These are phyloP conservation scores for Melanostigma gelatinosum DNA, from an alignment of 2,113 vertebrate species.

Conservation along the genomic window DNA sequence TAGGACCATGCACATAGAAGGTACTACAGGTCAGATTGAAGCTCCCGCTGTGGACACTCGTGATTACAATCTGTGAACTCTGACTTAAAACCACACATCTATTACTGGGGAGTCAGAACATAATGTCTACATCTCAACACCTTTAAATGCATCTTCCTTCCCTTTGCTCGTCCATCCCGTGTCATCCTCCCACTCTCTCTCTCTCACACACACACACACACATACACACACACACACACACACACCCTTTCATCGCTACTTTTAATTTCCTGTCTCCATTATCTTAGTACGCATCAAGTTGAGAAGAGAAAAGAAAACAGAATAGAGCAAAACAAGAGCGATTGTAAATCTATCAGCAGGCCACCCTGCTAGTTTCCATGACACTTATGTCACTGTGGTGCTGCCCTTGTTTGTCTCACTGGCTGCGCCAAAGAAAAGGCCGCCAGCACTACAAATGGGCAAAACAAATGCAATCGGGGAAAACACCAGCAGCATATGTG, in stretches of 20 bases:
- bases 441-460: not conserved
- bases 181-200: not conserved
- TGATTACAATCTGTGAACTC: constrained; percentile 1
- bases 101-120: not conserved
- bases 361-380: constrained; percentile 9
- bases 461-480: constrained; percentile 20
- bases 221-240: too few species aligned
- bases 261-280: not conserved
- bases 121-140: not conserved
- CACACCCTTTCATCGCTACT: not conserved
- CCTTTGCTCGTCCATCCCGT: not conserved
- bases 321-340: not conserved
- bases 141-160: not conserved
- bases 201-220: too few species aligned
- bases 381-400: constrained; percentile 27
- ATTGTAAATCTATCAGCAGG: not conserved
- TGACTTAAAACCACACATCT: not conserved
- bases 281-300: not conserved
- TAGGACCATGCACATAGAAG: not conserved
- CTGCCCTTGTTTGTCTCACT: constrained; percentile 30
- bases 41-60: not conserved
- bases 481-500: not conserved
- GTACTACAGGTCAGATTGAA: not conserved
- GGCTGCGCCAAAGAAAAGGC: constrained; percentile 16
- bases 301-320: not conserved